Conservation (phyloP, 2,888 invertebrate species). For the Megalurothrips usitatus region DNA sequence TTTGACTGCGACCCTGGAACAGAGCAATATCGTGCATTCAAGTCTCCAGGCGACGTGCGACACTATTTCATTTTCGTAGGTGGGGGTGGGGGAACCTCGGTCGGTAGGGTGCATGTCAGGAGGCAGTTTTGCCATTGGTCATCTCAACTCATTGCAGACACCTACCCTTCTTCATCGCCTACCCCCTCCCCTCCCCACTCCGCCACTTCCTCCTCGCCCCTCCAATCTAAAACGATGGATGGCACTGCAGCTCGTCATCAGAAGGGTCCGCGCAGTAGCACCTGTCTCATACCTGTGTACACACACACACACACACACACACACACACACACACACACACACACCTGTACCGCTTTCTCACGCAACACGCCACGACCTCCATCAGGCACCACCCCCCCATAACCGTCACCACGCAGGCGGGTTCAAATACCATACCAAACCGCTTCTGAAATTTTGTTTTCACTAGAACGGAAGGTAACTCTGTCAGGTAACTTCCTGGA, state of each 20-base stretch:
- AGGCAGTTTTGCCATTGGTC: neutral
- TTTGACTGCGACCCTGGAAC: neutral
- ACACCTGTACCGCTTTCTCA: neutral
- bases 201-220: neutral
- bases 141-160: neutral
- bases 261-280: neutral
- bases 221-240: conserved; percentile 13
- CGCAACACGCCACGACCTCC: neutral
- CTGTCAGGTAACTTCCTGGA: too few species aligned
- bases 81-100: neutral
- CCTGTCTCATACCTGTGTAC: neutral
- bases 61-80: neutral
- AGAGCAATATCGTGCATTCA: neutral
- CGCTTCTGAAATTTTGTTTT: neutral
- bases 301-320: neutral
- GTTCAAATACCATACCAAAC: too few species aligned
- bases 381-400: too few species aligned
- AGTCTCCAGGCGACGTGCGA: neutral
- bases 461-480: neutral
- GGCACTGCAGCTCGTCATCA: neutral
- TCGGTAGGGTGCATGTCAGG: neutral
- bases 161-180: too few species aligned
- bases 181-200: neutral
- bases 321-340: too few species aligned
- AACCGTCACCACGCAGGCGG: too few species aligned